These are phyloP conservation scores for Drosophila sechellia DNA, from an alignment of 1,140 invertebrate genomes.

Conservation along the genomic window DNA sequence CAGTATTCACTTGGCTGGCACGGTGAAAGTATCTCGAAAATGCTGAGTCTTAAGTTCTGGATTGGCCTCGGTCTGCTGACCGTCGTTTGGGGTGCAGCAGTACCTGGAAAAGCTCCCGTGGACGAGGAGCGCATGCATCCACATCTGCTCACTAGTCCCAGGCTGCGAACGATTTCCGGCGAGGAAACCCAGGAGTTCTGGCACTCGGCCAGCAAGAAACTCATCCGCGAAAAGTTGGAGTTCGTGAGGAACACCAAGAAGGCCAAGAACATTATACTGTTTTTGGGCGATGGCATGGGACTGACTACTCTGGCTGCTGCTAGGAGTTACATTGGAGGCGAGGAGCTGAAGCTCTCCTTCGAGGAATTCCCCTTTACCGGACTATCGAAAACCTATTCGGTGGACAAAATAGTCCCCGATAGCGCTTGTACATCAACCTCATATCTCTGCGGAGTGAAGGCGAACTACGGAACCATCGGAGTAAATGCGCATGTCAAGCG, in stretches of 20 bases:
- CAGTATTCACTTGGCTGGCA: constrained; percentile 52
- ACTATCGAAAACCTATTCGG: constrained; percentile 93
- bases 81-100: constrained; percentile 44
- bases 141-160: constrained; percentile 19
- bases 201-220: constrained; percentile 70
- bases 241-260: constrained; percentile 84
- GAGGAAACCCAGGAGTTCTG: constrained; percentile 82
- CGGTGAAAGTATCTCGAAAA: constrained; percentile 45
- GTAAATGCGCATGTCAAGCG: constrained; percentile 88
- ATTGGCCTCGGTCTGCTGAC: constrained; percentile 33
- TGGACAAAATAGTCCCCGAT: constrained; percentile 92
- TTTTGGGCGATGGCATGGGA: constrained; percentile 93
- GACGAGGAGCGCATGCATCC: constrained; percentile 68
- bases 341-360: constrained; percentile 89
- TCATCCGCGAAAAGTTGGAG: constrained; percentile 61
- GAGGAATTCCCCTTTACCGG: constrained; percentile 91
- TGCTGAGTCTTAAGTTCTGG: constrained; percentile 33
- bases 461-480: constrained; percentile 91
- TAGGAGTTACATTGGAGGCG: constrained; percentile 87
- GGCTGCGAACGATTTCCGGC: not conserved
- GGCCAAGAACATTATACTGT: constrained; percentile 91
- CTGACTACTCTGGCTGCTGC: constrained; percentile 90
- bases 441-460: constrained; percentile 93
- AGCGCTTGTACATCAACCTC: constrained; percentile 91
- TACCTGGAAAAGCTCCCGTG: constrained; percentile 28